These are phyloP conservation scores for Coptotermes formosanus DNA, from an alignment of 1,140 invertebrate species.

Conservation along the genomic window DNA sequence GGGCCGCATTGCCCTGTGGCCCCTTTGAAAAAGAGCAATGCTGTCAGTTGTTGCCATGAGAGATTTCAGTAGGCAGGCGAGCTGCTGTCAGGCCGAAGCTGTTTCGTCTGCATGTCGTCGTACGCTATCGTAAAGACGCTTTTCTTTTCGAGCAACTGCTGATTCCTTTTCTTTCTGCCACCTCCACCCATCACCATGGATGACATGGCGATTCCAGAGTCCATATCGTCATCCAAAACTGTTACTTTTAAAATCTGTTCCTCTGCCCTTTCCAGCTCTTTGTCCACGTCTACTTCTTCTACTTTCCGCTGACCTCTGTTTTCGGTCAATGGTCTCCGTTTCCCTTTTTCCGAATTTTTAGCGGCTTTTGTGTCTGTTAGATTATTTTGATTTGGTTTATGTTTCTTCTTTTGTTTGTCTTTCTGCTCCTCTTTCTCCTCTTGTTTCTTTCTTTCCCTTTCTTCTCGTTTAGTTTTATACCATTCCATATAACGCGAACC, in stretches of 20 bases:
- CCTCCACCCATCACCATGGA: slow-evolving; percentile 48
- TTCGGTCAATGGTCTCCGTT: neutral
- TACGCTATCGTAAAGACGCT: slow-evolving; percentile 93
- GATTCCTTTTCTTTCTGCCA: slow-evolving; percentile 52
- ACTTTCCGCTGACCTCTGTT: neutral
- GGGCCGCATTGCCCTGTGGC: no score
- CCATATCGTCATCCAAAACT: slow-evolving; percentile 60
- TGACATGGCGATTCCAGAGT: slow-evolving; percentile 72
- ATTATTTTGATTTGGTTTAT: slow-evolving; percentile 26
- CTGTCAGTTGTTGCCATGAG: neutral
- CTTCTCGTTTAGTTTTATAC: slow-evolving; percentile 51
- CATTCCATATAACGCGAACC: slow-evolving; percentile 55
- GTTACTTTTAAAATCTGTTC: slow-evolving; percentile 2
- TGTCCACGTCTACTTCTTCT: neutral
- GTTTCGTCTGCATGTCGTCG: slow-evolving; percentile 73
- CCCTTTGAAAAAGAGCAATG: neutral
- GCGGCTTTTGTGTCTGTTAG: neutral
- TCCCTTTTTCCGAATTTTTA: slow-evolving; percentile 10
- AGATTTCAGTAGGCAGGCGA: slow-evolving; percentile 47
- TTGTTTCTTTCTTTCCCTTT: slow-evolving; percentile 32
- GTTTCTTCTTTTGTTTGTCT: slow-evolving; percentile 38
- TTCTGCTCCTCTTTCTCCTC: slow-evolving; percentile 36
- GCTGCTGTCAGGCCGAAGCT: slow-evolving; percentile 56
- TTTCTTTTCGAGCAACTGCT: slow-evolving; percentile 84
- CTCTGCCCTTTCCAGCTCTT: neutral